Conservation (phyloP, 2,888 invertebrate genomes). For the Linnaemya tessellans region DNA sequence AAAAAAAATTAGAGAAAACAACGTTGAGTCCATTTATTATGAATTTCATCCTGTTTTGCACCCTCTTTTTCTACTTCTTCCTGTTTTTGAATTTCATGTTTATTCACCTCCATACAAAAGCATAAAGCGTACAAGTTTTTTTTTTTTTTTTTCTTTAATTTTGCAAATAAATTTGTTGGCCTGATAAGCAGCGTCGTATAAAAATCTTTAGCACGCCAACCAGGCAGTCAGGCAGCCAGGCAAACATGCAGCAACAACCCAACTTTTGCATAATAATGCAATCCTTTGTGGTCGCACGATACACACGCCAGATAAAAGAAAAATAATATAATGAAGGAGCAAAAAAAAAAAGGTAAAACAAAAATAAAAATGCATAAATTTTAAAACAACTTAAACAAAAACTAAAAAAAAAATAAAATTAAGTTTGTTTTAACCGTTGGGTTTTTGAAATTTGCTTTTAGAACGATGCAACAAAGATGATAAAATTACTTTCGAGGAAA, state of each 20-base stretch:
- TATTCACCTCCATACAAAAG: conserved; percentile 39
- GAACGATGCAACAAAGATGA: not conserved
- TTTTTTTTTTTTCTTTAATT: conserved; percentile 39
- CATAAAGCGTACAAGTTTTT: conserved; percentile 58
- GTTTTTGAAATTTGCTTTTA: not conserved
- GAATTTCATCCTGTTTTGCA: conserved; percentile 1
- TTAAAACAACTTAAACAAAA: conserved; percentile 38
- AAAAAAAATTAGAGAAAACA: conserved; percentile 10
- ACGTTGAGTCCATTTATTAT: conserved; percentile 37
- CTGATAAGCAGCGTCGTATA: conserved; percentile 24
- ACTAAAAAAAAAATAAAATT: conserved; percentile 34
- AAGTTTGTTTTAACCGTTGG: conserved; percentile 17
- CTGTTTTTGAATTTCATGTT: conserved; percentile 12
- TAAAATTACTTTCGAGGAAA: not conserved
- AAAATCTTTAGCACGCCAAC: not conserved
- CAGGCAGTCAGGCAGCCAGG: not conserved
- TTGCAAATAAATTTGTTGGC: conserved; percentile 49
- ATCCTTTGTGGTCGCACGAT: conserved; percentile 60
- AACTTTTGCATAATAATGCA: conserved; percentile 30
- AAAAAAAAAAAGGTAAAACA: conserved; percentile 3
- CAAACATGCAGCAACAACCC: conserved; percentile 20
- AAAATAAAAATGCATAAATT: conserved; percentile 32
- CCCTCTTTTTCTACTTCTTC: not conserved
- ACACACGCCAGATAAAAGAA: conserved; percentile 38
- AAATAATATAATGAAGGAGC: no score